A percentile compares a stretch with the other conserved stretches of the same genome.
phyloP scores from a whole-genome alignment of 2,113 vertebrate species.

The Megalops atlanticus region DNA sequence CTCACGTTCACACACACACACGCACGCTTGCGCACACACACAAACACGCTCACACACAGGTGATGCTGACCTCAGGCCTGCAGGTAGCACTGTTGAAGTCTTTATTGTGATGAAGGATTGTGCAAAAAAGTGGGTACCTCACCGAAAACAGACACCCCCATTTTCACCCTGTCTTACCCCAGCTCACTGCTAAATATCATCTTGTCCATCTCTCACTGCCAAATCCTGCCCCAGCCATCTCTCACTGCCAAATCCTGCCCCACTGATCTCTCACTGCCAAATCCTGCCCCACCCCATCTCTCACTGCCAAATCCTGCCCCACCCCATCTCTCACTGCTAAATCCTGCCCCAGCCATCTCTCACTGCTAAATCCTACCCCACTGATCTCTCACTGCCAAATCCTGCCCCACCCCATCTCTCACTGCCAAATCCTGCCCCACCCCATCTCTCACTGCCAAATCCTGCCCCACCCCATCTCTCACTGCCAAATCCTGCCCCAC shows the following conservation, averaged over 20 bases:
- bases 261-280: no score
- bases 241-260: no score
- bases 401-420: background rate
- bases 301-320: background rate
- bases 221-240: background rate
- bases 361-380: slow-evolving; percentile 17
- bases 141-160: no score
- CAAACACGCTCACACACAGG: no score
- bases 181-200: no score
- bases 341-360: background rate
- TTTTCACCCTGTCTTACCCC: no score
- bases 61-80: no score
- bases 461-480: background rate
- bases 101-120: no score
- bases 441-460: background rate
- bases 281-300: background rate
- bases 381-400: slow-evolving; percentile 9
- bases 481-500: background rate
- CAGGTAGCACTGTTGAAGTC: no score
- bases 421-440: slow-evolving; percentile 13
- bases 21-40: no score
- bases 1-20: background rate
- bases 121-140: no score
- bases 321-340: background rate
- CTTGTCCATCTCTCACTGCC: no score